phyloP scores from a whole-genome alignment of 92 coral and sea anemone species.

The Hydrozoanthus gracilis region DNA sequence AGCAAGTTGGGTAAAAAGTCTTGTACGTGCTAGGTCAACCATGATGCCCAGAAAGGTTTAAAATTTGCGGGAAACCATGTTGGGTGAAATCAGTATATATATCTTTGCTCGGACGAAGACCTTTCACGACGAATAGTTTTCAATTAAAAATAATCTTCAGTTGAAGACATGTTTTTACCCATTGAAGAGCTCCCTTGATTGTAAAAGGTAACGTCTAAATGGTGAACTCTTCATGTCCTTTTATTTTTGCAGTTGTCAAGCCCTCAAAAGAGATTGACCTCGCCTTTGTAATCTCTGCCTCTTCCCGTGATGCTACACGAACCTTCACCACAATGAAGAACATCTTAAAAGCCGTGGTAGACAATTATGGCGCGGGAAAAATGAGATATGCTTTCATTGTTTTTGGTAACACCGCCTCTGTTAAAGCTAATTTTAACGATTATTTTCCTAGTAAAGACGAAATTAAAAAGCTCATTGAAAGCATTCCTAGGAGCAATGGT shows the following conservation, averaged over 20 bases:
- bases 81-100: no score
- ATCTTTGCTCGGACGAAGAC: no score
- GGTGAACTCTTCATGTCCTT: neutral
- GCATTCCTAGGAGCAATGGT: conserved; percentile 42
- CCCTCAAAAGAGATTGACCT: conserved; percentile 27
- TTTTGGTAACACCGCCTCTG: conserved; percentile 46
- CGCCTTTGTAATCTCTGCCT: conserved; percentile 26
- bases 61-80: no score
- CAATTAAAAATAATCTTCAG: no score
- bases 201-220: no score
- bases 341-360: conserved; percentile 51
- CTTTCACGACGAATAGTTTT: no score
- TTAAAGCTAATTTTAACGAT: conserved; percentile 31
- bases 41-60: no score
- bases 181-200: no score
- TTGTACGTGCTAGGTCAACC: no score
- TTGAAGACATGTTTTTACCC: no score
- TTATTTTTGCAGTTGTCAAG: neutral
- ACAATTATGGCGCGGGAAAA: conserved; percentile 52
- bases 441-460: conserved; percentile 33
- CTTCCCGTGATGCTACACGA: conserved; percentile 24
- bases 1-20: no score
- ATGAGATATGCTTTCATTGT: conserved; percentile 56
- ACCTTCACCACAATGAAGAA: conserved; percentile 51
- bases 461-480: conserved; percentile 47